Percentiles rank a stretch among this genome's conserved stretches.
Conservation (phyloP, 2,888 invertebrate species). For the Disparrhopalites patrizii region DNA sequence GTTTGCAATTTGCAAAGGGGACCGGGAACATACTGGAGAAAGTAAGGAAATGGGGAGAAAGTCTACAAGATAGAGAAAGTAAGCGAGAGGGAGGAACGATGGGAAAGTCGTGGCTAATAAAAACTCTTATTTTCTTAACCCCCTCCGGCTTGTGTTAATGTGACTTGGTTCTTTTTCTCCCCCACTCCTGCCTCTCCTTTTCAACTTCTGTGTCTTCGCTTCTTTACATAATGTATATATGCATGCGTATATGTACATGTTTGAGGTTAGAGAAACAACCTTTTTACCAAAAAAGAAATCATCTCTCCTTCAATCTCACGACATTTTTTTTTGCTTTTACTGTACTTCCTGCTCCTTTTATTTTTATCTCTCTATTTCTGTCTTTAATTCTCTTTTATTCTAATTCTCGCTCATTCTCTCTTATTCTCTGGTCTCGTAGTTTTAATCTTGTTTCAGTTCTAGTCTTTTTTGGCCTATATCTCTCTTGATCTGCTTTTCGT, state of each 20-base stretch:
- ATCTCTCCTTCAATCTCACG: background rate
- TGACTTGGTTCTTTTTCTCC: background rate
- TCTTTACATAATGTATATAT: background rate
- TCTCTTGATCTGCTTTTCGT: no score
- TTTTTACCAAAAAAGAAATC: no score
- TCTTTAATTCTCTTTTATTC: background rate
- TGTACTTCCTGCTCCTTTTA: background rate
- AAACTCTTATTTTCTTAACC: conserved; percentile 14
- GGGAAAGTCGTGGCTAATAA: conserved; percentile 8
- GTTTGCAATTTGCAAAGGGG: no score
- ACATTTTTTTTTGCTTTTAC: background rate
- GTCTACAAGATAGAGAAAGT: no score
- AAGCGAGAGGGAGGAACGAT: no score
- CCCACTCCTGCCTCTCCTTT: background rate
- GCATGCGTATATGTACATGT: no score
- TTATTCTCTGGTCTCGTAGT: background rate
- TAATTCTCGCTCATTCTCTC: background rate
- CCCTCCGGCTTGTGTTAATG: conserved; percentile 11
- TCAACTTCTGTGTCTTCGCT: background rate
- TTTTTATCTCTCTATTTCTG: background rate
- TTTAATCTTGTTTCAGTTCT: no score
- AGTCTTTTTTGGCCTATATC: no score
- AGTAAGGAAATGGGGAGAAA: no score
- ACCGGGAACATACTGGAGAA: no score
- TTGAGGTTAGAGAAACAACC: no score